A percentile compares a stretch with the other conserved stretches of the same genome.
phyloP scores from a whole-genome alignment of 2,797 vertebrate species.

The Pipistrellus kuhlii region DNA sequence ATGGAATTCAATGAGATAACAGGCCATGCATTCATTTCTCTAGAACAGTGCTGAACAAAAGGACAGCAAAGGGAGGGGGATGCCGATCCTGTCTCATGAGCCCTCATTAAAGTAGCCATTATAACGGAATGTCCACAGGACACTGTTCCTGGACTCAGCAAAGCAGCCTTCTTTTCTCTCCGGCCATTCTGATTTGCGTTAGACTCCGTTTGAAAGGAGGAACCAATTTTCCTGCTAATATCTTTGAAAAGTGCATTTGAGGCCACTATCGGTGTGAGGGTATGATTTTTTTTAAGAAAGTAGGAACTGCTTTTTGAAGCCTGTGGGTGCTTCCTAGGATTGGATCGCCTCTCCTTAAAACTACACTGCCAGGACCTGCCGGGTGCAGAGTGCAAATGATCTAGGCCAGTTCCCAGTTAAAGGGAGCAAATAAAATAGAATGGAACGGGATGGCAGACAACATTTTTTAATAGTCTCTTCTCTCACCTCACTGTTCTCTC shows the following conservation, averaged over 20 bases:
- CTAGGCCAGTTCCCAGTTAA: background rate
- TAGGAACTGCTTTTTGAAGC: slow-evolving; percentile 22
- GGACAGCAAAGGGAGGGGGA: background rate
- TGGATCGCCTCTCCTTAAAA: slow-evolving; percentile 38
- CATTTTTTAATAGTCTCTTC: background rate
- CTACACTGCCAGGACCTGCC: background rate
- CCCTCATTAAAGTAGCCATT: background rate
- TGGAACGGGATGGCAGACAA: background rate
- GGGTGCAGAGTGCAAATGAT: slow-evolving; percentile 3
- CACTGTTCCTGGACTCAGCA: background rate
- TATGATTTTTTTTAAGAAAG: slow-evolving; percentile 9
- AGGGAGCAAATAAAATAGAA: background rate
- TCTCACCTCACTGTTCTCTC: background rate
- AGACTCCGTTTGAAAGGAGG: background rate
- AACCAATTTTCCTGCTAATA: background rate
- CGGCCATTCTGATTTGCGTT: background rate
- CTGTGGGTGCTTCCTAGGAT: slow-evolving; percentile 27
- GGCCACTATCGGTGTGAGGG: background rate
- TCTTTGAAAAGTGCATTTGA: slow-evolving; percentile 56
- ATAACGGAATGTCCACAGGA: background rate
- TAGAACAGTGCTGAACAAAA: background rate
- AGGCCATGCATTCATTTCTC: background rate
- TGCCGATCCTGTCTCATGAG: background rate
- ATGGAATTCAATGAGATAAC: background rate
- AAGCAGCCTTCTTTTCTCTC: background rate